Base-by-base conservation (phyloP, 2,888 invertebrate genomes). In the Agonopterix heracliana region DNA sequence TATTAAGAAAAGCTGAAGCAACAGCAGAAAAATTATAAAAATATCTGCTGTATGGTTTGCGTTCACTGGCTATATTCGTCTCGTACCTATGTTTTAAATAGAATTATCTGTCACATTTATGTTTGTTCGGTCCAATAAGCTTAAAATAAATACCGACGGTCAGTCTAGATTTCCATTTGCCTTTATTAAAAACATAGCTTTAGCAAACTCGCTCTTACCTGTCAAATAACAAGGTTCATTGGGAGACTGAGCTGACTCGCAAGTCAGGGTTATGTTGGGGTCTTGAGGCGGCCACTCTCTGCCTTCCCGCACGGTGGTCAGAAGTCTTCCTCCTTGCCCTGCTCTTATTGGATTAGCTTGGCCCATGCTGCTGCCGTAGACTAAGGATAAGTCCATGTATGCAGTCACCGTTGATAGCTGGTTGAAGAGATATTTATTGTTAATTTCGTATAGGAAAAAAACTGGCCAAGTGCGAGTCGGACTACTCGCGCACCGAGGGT, bases 201-300 rank as follows among this genome's bases (percentile, higher is more conserved):
- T 38, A 10, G 10, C 10, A 38, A 26, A 26, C 26, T 26, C 26
- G 26, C 26, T 26, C 74, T 75, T 75, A 93, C 95, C 95, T 46
- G 94, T 90, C 55, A 91, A 76, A 70, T 95, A 96, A 71, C 96
- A 96, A 36, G 94, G 90, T 73, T 95, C 94, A 52, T 89, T 90
- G 0, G 87, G 77, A 35, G 90, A 89, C 51, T 90, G 89, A 0
- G 91, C 90, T 0, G 90, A 87, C 63, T 92, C 92, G 67, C 96
- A 96, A 17, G 91, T 90, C n/a, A 91, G 87, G 0, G 93, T 92
- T 4, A 91, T 89, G 70, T 95, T 96, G 9, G 86, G 83, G 35
- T 90, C 90, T 49, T 92, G 86, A 0, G 96, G 95, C 1, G 93
- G 90, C 92, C 93, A 95, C 62, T 93, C 91, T 41, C 90, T 90